Evolutionary conservation across 2,113 vertebrate species (phyloP), one percentile per base, ranked within the genome.

Genomic region (Marmota flaviventris): DNA sequence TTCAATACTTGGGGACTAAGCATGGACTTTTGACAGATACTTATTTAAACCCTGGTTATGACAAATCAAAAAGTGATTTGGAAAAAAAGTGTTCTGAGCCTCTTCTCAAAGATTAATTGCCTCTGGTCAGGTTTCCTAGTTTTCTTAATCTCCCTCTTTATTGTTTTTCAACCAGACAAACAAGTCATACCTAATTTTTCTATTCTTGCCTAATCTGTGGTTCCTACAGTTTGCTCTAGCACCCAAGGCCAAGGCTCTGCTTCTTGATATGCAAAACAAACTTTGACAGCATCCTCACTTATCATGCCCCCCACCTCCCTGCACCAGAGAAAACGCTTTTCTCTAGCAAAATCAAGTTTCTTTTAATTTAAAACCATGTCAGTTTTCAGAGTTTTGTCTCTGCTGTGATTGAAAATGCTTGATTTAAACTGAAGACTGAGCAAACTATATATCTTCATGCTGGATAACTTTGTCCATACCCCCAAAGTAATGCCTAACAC

Each of bases 361-460:
- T 94, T 89, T 90, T 58, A 79, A 76, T 73, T 87, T 39, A 95
- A 95, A 79, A 48, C 27, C 56, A 32, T 42, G 63, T 70, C 67
- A 34, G 27, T 29, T 85, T 95, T 97, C 42, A 91, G 27, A 81
- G 18, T 67, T 85, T 75, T 37, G 24, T 85, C 29, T 95, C 34
- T 85, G 2, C 37, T 95, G 0, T 93, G 22, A 42, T 48, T 94
- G 10, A 76, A 91, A 85, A 82, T 63, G 2, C 34, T 89, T 75
- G 37, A 29, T 93, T 95, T 92, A 85, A 95, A 85, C 20, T 65
- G 75, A 94, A 84, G 56, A 67, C 32, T 42, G 29, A 93, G 2
- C 32, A 67, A 72, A 81, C 67, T 77, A 89, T 61, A 81, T 27
- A 17, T 79, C 84, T 91, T 85, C 73, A 42, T 81, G 88, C 39